These are phyloP conservation scores for Poecilia picta DNA, from an alignment of 2,797 vertebrate genomes.

Conservation along the genomic window DNA sequence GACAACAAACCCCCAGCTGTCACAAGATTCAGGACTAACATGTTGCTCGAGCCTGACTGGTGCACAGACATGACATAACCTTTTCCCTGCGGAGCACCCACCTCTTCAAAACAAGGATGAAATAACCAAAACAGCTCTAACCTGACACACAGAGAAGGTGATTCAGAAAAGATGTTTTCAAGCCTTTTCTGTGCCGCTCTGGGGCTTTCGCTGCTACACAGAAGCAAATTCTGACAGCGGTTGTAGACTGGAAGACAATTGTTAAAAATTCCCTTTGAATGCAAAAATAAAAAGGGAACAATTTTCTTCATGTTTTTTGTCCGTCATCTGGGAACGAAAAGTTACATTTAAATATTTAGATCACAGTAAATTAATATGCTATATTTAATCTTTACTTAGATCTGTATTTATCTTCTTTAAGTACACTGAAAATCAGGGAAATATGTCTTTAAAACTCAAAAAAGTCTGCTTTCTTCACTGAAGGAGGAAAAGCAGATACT, in stretches of 20 bases:
- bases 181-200: neutral
- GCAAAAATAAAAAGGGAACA: neutral
- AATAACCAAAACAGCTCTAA: conserved; percentile 17
- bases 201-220: conserved; percentile 5
- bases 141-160: conserved; percentile 5
- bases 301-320: neutral
- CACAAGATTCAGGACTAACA: conserved; percentile 31
- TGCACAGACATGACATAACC: conserved; percentile 30
- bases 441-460: conserved; percentile 11
- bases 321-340: neutral
- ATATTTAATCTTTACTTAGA: conserved; percentile 12
- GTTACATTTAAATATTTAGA: neutral
- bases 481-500: neutral
- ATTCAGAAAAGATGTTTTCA: neutral
- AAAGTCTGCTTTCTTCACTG: conserved; percentile 22
- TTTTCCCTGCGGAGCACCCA: conserved; percentile 15
- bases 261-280: neutral
- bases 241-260: conserved; percentile 1
- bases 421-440: neutral
- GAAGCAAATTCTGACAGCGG: conserved; percentile 2
- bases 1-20: conserved; percentile 32
- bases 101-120: conserved; percentile 10
- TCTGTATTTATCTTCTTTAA: conserved; percentile 17
- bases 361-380: conserved; percentile 9
- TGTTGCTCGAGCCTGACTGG: conserved; percentile 21